These are phyloP conservation scores for Cerastis rubricosa DNA, from an alignment of 2,888 invertebrate genomes.

Conservation along the genomic window DNA sequence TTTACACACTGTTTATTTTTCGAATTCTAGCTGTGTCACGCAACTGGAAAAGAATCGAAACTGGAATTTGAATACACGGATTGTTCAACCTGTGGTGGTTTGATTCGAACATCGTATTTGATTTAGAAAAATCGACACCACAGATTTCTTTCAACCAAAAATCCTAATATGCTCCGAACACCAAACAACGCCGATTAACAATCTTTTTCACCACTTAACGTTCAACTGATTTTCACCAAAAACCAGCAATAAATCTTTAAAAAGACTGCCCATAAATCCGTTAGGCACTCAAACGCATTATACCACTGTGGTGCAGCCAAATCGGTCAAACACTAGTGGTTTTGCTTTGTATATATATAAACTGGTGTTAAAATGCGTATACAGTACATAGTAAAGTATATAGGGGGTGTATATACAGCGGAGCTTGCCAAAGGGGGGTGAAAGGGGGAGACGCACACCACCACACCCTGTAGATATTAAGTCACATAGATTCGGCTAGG, in stretches of 20 bases:
- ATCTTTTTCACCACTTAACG: constrained; percentile 19
- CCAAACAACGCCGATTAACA: background rate
- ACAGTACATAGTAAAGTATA: constrained; percentile 44
- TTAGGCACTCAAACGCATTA: constrained; percentile 65
- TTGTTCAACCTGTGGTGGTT: background rate
- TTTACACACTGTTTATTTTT: background rate
- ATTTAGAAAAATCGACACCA: background rate
- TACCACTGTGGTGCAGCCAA: constrained; percentile 69
- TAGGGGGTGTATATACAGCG: constrained; percentile 44
- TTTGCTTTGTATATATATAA: constrained; percentile 44
- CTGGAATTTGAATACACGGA: background rate
- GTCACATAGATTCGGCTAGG: constrained; percentile 56
- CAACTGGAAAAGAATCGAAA: background rate
- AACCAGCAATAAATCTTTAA: constrained; percentile 30
- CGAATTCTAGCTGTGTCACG: background rate
- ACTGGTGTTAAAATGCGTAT: constrained; percentile 63
- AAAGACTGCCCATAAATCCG: constrained; percentile 44
- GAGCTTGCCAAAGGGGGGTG: constrained; percentile 68
- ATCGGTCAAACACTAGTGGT: constrained; percentile 73
- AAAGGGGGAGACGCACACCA: constrained; percentile 56
- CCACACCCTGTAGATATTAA: constrained; percentile 50
- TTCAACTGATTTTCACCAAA: constrained; percentile 36
- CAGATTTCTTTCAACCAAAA: background rate
- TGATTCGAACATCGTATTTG: background rate
- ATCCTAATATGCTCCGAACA: background rate